Evolutionary conservation across 1,140 invertebrate species (phyloP).

Genomic region (Ips nitidus): DNA sequence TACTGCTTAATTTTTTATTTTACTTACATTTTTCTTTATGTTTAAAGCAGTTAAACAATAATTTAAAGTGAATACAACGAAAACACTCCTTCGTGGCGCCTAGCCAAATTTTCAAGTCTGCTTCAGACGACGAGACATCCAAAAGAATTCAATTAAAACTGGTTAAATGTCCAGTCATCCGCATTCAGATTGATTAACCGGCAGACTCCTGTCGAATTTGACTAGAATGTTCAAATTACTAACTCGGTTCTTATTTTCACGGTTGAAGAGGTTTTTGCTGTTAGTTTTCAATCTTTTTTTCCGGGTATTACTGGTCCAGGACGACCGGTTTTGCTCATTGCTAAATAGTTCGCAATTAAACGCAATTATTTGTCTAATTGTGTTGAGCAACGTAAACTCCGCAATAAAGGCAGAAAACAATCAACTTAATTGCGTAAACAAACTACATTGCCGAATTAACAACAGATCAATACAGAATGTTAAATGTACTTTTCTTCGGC

Average conservation of each 20-base stretch:
- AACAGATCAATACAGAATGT: not conserved
- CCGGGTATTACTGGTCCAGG: not conserved
- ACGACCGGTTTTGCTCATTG: not conserved
- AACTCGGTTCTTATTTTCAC: not conserved
- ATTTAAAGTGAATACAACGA: no score
- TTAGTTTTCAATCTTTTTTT: not conserved
- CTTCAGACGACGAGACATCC: not conserved
- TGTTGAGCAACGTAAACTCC: not conserved
- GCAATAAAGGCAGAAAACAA: slow-evolving; percentile 3
- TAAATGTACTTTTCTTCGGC: no score
- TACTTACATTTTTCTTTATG: no score
- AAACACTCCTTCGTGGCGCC: no score
- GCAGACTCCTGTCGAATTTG: not conserved
- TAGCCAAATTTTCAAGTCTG: not conserved
- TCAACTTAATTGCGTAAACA: slow-evolving; percentile 3
- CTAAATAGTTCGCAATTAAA: not conserved
- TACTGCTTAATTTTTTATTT: no score
- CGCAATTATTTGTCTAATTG: slow-evolving; percentile 4
- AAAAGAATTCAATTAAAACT: slow-evolving; percentile 1
- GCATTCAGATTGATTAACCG: not conserved
- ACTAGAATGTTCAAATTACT: not conserved
- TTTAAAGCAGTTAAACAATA: no score
- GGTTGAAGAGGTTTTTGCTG: not conserved
- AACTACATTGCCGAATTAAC: slow-evolving; percentile 1
- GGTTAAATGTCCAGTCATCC: not conserved